A percentile compares a stretch with the other conserved stretches of the same genome.
Evolutionary conservation across 2,113 vertebrate species (phyloP).

Genomic region (Pithys albifrons): DNA sequence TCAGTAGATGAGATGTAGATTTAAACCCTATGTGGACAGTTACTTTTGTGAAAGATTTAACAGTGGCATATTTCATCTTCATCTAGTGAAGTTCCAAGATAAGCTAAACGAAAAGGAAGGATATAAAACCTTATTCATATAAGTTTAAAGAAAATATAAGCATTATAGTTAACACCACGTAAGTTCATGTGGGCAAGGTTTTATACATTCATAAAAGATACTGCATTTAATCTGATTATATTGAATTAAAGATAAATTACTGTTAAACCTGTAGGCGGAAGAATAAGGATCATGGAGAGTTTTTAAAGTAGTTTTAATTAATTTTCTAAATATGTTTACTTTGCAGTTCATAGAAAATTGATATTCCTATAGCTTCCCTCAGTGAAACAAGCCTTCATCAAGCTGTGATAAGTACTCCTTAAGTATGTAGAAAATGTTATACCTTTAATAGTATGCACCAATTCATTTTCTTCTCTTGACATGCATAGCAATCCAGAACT

Average conservation of each 20-base stretch:
- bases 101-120: neutral
- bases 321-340: conserved; percentile 61
- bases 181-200: neutral
- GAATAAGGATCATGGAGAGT: conserved; percentile 21
- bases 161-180: neutral
- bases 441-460: conserved; percentile 6
- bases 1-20: neutral
- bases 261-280: neutral
- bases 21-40: neutral
- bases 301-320: conserved; percentile 59
- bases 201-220: neutral
- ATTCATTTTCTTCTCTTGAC: neutral
- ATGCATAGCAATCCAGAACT: neutral
- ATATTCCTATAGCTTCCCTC: conserved; percentile 37
- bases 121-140: neutral
- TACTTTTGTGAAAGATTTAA: neutral
- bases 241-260: conserved; percentile 45
- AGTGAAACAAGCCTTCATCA: conserved; percentile 38
- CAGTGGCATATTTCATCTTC: neutral
- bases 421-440: conserved; percentile 24
- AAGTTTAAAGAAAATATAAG: neutral
- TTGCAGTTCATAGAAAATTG: conserved; percentile 29
- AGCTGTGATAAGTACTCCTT: conserved; percentile 60
- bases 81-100: neutral
- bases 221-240: conserved; percentile 27